phyloP scores from a whole-genome alignment of 2,888 invertebrate species.

The Pyrgus malvae region DNA sequence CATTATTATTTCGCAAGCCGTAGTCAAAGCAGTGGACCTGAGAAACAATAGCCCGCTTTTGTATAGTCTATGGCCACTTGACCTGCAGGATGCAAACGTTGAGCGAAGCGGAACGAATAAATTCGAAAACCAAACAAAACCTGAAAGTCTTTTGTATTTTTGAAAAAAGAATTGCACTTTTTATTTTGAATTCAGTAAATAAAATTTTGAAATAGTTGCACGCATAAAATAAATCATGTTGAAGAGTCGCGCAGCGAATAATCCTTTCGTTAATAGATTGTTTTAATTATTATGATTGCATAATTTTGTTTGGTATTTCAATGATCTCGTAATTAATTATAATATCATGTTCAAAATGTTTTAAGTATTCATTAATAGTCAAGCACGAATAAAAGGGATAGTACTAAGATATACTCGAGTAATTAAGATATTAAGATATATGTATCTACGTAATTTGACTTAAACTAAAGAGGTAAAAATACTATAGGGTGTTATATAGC shows the following conservation, averaged over 20 bases:
- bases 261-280: neutral
- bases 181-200: conserved; percentile 3
- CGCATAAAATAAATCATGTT: conserved; percentile 6
- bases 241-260: neutral
- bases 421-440: no score
- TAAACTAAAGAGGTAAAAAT: no score
- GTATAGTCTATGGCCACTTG: conserved; percentile 23
- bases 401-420: no score
- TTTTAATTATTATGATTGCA: neutral
- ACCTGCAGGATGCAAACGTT: conserved; percentile 22
- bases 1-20: no score
- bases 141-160: conserved; percentile 16
- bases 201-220: conserved; percentile 3
- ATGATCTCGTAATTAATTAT: no score
- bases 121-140: conserved; percentile 23
- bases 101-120: conserved; percentile 24
- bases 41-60: conserved; percentile 14
- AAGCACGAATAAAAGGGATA: no score
- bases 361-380: no score
- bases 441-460: no score
- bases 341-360: no score
- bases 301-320: no score
- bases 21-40: conserved; percentile 11
- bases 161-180: conserved; percentile 8
- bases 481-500: no score